These are phyloP conservation scores for Cyanoliseus patagonus DNA, from an alignment of 2,113 vertebrate species.

Conservation along the genomic window DNA sequence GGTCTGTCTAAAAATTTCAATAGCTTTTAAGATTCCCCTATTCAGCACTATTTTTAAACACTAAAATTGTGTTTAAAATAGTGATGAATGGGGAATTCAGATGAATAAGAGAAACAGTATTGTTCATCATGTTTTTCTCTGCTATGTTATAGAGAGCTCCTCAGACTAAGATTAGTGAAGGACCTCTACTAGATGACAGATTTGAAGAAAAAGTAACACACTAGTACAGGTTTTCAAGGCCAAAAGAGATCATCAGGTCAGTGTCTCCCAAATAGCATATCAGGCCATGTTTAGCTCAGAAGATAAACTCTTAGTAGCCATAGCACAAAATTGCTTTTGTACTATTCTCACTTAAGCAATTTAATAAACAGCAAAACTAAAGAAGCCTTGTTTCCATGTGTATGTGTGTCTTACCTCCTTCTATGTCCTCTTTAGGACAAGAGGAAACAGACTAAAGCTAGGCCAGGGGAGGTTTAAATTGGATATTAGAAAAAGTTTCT, in stretches of 20 bases:
- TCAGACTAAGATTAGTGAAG: neutral
- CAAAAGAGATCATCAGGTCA: neutral
- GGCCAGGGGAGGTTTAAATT: neutral
- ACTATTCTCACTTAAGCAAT: neutral
- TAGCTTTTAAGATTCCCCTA: neutral
- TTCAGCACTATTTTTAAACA: neutral
- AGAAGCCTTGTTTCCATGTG: neutral
- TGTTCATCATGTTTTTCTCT: neutral
- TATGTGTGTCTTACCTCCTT: fast-evolving
- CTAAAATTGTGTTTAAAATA: neutral
- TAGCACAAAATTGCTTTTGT: neutral
- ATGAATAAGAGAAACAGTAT: neutral
- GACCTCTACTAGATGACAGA: neutral
- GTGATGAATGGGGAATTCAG: neutral
- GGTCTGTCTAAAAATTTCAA: neutral
- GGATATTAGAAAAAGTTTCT: neutral
- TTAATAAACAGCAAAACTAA: neutral
- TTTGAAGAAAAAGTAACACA: neutral
- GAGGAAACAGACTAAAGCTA: neutral
- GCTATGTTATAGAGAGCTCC: neutral
- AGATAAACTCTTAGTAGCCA: neutral
- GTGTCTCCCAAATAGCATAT: neutral
- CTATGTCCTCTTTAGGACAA: neutral
- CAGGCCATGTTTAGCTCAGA: neutral
- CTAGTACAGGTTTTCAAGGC: neutral